Conservation (phyloP, 2,113 vertebrate species). For the Mobula birostris region DNA sequence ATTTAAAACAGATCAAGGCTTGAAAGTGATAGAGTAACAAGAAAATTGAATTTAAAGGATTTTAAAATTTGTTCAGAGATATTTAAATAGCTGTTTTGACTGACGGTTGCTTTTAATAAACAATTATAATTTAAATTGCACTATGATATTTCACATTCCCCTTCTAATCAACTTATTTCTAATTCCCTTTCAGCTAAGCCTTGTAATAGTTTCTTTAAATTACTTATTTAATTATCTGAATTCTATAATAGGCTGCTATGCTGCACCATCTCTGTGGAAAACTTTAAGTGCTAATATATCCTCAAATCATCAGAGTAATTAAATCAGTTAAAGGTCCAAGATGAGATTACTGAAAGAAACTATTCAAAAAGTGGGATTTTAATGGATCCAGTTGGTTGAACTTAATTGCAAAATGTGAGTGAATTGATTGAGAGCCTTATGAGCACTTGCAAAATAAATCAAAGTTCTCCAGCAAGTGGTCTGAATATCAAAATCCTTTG, state of each 20-base stretch:
- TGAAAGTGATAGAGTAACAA: not conserved
- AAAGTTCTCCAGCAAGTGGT: constrained; percentile 38
- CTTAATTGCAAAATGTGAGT: constrained; percentile 48
- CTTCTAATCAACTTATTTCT: not conserved
- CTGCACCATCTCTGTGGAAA: constrained; percentile 51
- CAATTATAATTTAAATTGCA: not conserved
- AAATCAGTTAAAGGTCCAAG: constrained; percentile 67
- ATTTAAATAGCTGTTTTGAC: not conserved
- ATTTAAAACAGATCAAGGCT: not conserved
- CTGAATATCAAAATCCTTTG: constrained; percentile 40
- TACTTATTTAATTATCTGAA: constrained; percentile 30
- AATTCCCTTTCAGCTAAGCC: constrained; percentile 6
- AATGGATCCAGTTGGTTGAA: constrained; percentile 57
- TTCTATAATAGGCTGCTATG: not conserved
- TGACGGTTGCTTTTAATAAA: not conserved
- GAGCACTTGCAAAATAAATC: constrained; percentile 47
- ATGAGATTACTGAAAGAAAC: constrained; percentile 61
- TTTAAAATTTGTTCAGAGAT: not conserved
- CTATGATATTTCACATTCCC: not conserved
- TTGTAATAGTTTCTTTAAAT: constrained; percentile 28
- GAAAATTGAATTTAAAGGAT: not conserved
- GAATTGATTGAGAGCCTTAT: constrained; percentile 49
- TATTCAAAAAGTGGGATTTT: constrained; percentile 59
- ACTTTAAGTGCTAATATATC: constrained; percentile 56
- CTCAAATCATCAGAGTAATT: constrained; percentile 61